A percentile compares a stretch with the other conserved stretches of the same genome.
Evolutionary conservation across 2,888 invertebrate genomes (phyloP).

Genomic region (Tanypteryx hageni): DNA sequence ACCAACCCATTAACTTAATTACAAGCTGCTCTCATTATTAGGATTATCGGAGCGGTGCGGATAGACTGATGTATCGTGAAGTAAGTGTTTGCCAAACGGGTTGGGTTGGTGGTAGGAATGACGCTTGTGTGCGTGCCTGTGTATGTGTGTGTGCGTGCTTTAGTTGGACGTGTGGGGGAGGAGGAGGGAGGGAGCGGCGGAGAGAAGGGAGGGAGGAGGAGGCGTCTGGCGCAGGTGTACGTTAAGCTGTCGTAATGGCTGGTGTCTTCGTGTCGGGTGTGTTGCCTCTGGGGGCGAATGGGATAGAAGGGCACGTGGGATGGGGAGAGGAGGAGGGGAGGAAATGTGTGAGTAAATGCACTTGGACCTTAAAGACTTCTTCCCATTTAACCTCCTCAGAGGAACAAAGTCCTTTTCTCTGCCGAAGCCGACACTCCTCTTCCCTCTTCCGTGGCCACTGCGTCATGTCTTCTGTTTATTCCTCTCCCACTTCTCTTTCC

Average conservation of each 20-base stretch:
- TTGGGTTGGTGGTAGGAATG: neutral
- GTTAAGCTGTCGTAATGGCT: constrained; percentile 31
- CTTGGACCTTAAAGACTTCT: neutral
- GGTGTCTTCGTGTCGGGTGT: neutral
- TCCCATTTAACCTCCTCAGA: neutral
- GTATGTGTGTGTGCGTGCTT: neutral
- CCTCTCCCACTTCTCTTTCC: neutral
- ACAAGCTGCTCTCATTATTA: neutral
- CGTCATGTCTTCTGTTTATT: neutral
- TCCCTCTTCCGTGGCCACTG: neutral
- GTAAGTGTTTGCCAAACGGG: neutral
- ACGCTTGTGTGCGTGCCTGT: neutral
- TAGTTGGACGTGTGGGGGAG: neutral
- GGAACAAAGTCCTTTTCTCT: neutral
- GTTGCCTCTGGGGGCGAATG: no score
- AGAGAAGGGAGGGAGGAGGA: neutral
- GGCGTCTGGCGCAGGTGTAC: constrained; percentile 30
- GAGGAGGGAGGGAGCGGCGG: neutral
- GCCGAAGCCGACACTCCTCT: neutral
- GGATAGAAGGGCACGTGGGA: no score
- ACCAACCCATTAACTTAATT: neutral
- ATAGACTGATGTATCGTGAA: neutral
- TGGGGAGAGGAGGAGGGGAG: no score
- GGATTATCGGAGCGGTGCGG: neutral
- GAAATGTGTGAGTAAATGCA: neutral